Evolutionary conservation across 2,888 invertebrate species (phyloP), one percentile per base, ranked within the genome.

Genomic region (Lasiommata megera): DNA sequence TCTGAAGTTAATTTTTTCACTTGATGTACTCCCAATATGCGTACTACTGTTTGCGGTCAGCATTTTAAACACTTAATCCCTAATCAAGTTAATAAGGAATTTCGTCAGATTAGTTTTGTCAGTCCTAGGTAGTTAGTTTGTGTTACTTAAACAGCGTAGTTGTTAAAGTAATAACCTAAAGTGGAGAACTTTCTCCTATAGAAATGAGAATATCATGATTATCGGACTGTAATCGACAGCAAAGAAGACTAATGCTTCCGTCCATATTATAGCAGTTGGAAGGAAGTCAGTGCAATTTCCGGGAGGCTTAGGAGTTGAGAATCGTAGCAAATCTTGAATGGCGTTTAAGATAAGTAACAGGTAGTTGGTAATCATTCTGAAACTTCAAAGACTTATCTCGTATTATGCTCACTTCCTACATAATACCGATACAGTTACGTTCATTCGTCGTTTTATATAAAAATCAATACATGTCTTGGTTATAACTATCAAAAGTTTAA

Each of bases 181-280:
- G 23, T 23, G 23, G 70, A 69, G 66, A 77, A 81, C 87, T 88
- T 88, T 88, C 88, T 80, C 84, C 70, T 56, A 66, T 72, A 64
- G 62, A 67, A 79, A 72, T 72, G 68, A 80, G 81, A 84, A 85
- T 77, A 82, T 83, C 74, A 69, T 80, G 80, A 81, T 81, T 78
- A 81, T 77, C 76, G 69, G 71, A 80, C 74, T 76, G 77, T 80
- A 84, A 88, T 84, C 80, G 77, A 79, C 80, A 75, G 74, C 74
- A 75, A 72, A 72, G 72, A 68, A 66, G 68, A 66, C 71, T 74
- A 77, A 79, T 76, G 79, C 79, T 86, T 84, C 82, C 84, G 74
- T 79, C 74, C 76, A 69, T 60, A 61, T 56, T 65, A 66, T 63
- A 66, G 67, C 65, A 43, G 61, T 54, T 59, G 69, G 64, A 70